These are phyloP conservation scores for Ormyrus pomaceus DNA, from an alignment of 2,888 invertebrate species.

Conservation along the genomic window DNA sequence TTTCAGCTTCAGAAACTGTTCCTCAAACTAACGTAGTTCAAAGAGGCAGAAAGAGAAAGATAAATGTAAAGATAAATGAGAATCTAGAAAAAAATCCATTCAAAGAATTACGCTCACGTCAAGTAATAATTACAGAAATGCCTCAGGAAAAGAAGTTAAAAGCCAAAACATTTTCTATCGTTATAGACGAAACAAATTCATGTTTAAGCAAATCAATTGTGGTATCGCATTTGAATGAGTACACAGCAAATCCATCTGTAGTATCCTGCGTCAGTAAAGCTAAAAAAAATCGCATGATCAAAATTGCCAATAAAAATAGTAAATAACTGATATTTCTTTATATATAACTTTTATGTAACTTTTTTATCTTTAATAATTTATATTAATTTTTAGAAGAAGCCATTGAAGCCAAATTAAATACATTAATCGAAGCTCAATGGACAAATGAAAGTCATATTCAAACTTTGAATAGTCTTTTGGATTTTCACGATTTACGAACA, in stretches of 20 bases:
- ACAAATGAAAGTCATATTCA: slow-evolving; percentile 59
- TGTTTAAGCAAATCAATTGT: slow-evolving; percentile 19
- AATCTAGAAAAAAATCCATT: slow-evolving; percentile 17
- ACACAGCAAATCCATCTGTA: not conserved
- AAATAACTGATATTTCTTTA: not conserved
- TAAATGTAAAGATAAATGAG: not conserved
- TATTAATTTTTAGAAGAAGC: slow-evolving; percentile 60
- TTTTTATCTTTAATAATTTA: not conserved
- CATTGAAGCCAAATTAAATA: slow-evolving; percentile 61
- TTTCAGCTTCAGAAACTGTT: no score
- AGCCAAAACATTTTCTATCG: not conserved
- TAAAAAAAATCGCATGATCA: not conserved
- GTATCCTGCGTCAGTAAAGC: not conserved
- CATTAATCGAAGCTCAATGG: slow-evolving; percentile 64
- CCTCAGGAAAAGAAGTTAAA: not conserved
- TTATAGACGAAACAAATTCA: slow-evolving; percentile 31
- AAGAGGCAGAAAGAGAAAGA: not conserved
- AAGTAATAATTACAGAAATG: slow-evolving; percentile 15
- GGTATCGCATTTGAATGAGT: slow-evolving; percentile 32
- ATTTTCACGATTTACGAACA: slow-evolving; percentile 58
- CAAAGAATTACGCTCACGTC: slow-evolving; percentile 38
- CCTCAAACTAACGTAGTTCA: no score
- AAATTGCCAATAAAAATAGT: slow-evolving; percentile 3
- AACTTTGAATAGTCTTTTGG: slow-evolving; percentile 61
- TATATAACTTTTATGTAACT: slow-evolving; percentile 8